A percentile compares a stretch with the other conserved stretches of the same genome.
Conservation (phyloP, 1,140 invertebrate genomes). For the Orius insidiosus region DNA sequence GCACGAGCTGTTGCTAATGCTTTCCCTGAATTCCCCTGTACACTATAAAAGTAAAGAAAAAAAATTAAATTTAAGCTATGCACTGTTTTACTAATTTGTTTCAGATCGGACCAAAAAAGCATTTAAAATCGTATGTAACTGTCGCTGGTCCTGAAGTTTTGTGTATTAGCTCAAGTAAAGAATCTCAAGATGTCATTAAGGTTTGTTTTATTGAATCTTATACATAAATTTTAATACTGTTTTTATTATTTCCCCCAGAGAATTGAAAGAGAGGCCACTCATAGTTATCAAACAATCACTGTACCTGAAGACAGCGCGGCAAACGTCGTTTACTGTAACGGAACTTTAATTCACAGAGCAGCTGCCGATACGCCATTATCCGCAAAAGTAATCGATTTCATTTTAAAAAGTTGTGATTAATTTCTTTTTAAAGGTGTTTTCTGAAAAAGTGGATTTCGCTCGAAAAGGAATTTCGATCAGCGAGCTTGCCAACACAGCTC, state of each 20-base stretch:
- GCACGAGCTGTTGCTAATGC: slow-evolving; percentile 79
- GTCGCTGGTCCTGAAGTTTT: slow-evolving; percentile 80
- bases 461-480: slow-evolving; percentile 54
- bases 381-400: slow-evolving; percentile 41
- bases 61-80: slow-evolving; percentile 4
- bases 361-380: slow-evolving; percentile 69
- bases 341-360: slow-evolving; percentile 69
- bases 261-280: slow-evolving; percentile 80
- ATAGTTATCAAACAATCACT: slow-evolving; percentile 73
- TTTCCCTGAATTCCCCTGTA: slow-evolving; percentile 89
- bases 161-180: slow-evolving; percentile 59
- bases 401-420: too few species aligned
- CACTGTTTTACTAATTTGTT: slow-evolving; percentile 18
- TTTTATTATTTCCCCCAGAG: slow-evolving; percentile 36
- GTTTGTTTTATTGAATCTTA: slow-evolving; percentile 26
- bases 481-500: slow-evolving; percentile 51
- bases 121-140: slow-evolving; percentile 64
- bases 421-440: slow-evolving; percentile 49
- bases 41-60: slow-evolving; percentile 54
- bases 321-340: slow-evolving; percentile 81
- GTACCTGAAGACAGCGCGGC: slow-evolving; percentile 73
- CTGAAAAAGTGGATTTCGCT: slow-evolving; percentile 65
- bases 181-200: slow-evolving; percentile 68
- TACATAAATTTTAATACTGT: not conserved
- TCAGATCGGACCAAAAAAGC: slow-evolving; percentile 45